Base-by-base conservation (phyloP, 2,888 invertebrate genomes). In the Eupeodes latifasciatus region DNA sequence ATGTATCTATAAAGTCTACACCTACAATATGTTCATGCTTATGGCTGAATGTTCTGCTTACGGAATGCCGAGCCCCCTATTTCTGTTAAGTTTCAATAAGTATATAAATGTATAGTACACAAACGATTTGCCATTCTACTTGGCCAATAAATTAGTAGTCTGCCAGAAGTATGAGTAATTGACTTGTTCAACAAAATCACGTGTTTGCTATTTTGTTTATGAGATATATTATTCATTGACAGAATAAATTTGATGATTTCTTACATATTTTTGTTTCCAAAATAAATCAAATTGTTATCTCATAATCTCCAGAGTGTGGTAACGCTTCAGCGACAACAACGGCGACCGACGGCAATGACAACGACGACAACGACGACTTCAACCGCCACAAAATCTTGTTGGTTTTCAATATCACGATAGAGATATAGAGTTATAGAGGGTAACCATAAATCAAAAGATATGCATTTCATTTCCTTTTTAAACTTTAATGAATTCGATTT, bases 51-150 rank as follows among this genome's bases (percentile, higher is more conserved):
- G 62, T 40, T 49, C 55, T 80, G 61, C 12, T 62, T 34, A 62
- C 62, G 62, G 72, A 72, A 72, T 83, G 76, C 44, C 85, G 88
- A 85, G 88, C 88, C 88, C 88, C 88, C 85, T 71, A 78, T 81
- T 84, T 67, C 61, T 14, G 53, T 64, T 74, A 34, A 71, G n/a
- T 62, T 71, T 80, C 12, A 64, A 72, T 47, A n/a, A 2, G 51
- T 51, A 16, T 53, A 14, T n/a, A 3, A 2, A 53, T n/a, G n/a
- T 51, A 51, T 47, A 61, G 47, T 64, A 40, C 40, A 40, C 40
- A 6, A 40, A 5, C 40, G 40, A 40, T 40, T 40, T 61, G 79
- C 69, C 61, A 40, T 57, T 61, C 19, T 40, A 72, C 59, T 67
- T 78, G 55, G 75, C 76, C 71, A 87, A 87, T 83, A 87, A 87